Base-by-base conservation (phyloP, 2,113 vertebrate genomes). In the Ramphastos sulfuratus region DNA sequence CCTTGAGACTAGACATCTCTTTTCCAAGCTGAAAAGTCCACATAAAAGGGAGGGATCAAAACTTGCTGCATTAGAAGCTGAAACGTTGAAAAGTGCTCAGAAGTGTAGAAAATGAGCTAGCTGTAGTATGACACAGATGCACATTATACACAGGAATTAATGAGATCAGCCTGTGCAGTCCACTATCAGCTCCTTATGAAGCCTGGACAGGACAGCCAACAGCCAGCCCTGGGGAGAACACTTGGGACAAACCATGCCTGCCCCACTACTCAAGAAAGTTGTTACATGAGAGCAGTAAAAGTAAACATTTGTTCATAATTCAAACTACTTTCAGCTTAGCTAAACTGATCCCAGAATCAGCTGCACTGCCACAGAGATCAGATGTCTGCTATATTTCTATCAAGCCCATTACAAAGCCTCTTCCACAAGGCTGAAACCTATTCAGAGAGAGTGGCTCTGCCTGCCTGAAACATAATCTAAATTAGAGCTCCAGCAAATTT, bases 271-370 rank as follows among this genome's bases (percentile, higher is more conserved):
- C 64, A 88, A 92, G 25, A 15, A 81, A 83, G 44, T 56, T 66
- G 21, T 61, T 86, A 83, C 42, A 86, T 69, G 30, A 84, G 13
- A 83, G 23, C 39, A 76, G 8, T 81, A 75, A 85, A 85, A 78
- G 15, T 9, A 66, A 92, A 83, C 30, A 58, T 78, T 76, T 78
- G 50, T 64, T 69, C 50, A 16, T 83, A 21, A 75, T 72, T 90
- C 76, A 75, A 79, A 82, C 30, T 30, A 73, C 35, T 84, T 75
- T 89, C 63, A 92, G 66, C 59, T 86, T 67, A 71, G 54, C 55
- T 85, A 82, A 93, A 85, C 35, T 70, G 61, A 95, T 88, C 25
- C 33, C 63, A 90, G 76, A 77, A 78, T 85, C 65, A 91, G 50
- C 61, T 94, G 24, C 2, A 2, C 54, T 75, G 44, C 50, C 50